These are phyloP conservation scores for Pedionomus torquatus DNA, from an alignment of 2,113 vertebrate species.

Conservation along the genomic window DNA sequence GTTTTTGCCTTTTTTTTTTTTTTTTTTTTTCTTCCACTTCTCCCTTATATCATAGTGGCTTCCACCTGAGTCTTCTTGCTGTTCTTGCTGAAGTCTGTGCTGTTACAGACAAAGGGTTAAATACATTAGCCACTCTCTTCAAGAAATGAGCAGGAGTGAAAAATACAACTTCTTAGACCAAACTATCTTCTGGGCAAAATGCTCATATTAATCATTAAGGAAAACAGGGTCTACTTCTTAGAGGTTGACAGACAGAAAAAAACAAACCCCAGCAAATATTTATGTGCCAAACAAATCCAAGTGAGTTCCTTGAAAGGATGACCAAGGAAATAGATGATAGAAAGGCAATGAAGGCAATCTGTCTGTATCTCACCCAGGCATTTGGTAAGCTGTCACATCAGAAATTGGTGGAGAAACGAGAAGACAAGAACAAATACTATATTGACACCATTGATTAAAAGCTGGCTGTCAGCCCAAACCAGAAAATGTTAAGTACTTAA, in stretches of 20 bases:
- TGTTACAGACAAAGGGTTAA: not conserved
- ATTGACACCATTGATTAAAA: constrained; percentile 20
- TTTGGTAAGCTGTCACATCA: constrained; percentile 25
- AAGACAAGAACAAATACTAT: not conserved
- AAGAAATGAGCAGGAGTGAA: not conserved
- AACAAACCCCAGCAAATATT: not conserved
- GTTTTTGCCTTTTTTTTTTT: no score
- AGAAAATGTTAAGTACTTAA: not conserved
- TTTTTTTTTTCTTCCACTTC: accelerated
- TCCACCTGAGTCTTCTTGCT: not conserved
- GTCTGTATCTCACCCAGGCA: not conserved
- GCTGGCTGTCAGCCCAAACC: not conserved
- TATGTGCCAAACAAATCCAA: not conserved
- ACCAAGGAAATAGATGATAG: constrained; percentile 19
- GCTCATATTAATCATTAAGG: not conserved
- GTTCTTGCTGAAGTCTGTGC: not conserved
- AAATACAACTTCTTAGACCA: not conserved
- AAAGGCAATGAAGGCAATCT: constrained; percentile 35
- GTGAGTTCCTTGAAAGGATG: not conserved
- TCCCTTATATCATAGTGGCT: not conserved
- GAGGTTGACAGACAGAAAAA: not conserved
- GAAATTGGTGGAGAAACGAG: constrained; percentile 1
- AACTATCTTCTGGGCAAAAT: not conserved
- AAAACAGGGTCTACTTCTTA: not conserved
- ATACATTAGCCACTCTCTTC: not conserved